Conservation (phyloP, 2,797 vertebrate species). For the Enteromius viviparus region DNA sequence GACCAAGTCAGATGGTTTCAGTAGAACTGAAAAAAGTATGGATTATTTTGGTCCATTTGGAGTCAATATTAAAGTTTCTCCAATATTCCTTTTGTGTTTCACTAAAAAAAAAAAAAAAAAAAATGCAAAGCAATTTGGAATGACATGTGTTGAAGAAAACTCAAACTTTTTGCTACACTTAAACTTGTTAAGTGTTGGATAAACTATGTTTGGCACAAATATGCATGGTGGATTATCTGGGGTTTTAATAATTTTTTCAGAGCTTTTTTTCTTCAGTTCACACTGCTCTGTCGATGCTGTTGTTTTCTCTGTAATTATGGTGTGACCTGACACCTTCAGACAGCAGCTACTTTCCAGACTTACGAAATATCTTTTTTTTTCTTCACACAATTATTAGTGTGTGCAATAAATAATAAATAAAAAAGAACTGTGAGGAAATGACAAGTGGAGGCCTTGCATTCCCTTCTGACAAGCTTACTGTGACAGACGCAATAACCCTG, state of each 20-base stretch:
- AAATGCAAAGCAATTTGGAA: not conserved
- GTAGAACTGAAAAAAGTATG: not conserved
- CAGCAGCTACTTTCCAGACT: not conserved
- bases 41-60: not conserved
- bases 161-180: not conserved
- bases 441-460: conserved; percentile 32
- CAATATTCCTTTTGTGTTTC: not conserved
- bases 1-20: not conserved
- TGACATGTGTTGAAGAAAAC: not conserved
- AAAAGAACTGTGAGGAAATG: conserved; percentile 1
- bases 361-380: not conserved
- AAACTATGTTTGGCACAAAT: not conserved
- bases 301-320: conserved; percentile 18
- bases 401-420: not conserved
- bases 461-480: conserved; percentile 9
- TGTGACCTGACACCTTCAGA: conserved; percentile 23
- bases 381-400: conserved; percentile 23
- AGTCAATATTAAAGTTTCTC: not conserved
- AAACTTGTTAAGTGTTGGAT: not conserved
- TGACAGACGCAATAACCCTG: conserved; percentile 26
- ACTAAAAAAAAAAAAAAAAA: not conserved
- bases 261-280: not conserved
- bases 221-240: not conserved
- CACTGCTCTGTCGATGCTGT: not conserved
- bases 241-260: not conserved